Percentiles rank a stretch among this genome's conserved stretches.
phyloP scores from a whole-genome alignment of 1,140 invertebrate species.

The Dendroctonus valens region DNA sequence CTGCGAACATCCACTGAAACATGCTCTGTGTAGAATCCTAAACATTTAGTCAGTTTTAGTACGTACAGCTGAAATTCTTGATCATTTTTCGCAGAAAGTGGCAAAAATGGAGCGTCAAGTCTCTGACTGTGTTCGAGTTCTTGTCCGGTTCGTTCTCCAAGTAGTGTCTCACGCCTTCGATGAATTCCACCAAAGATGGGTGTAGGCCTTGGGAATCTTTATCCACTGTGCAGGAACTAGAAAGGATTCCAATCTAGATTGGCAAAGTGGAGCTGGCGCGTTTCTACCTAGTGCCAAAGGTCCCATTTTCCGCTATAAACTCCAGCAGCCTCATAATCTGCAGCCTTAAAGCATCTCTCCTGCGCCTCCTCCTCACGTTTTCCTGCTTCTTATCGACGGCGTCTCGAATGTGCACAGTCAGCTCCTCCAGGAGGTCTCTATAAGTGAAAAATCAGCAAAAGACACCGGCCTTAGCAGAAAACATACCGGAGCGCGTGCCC shows the following conservation, averaged over 20 bases:
- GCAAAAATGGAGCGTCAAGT: conserved; percentile 92
- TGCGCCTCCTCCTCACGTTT: conserved; percentile 83
- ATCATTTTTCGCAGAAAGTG: conserved; percentile 92
- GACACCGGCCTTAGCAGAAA: not conserved
- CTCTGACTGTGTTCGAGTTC: conserved; percentile 73
- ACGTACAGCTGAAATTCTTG: conserved; percentile 84
- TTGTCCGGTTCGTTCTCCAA: conserved; percentile 90
- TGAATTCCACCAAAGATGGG: conserved; percentile 88
- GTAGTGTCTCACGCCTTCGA: conserved; percentile 90
- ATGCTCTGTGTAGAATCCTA: conserved; percentile 15
- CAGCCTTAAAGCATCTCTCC: conserved; percentile 88
- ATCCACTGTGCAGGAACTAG: conserved; percentile 79
- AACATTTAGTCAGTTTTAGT: not conserved
- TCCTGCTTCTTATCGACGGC: conserved; percentile 98
- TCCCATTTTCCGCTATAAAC: conserved; percentile 88
- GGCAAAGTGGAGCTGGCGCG: not conserved
- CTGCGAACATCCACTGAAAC: conserved; percentile 81
- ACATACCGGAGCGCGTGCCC: conserved; percentile 84
- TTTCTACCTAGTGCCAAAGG: conserved; percentile 66
- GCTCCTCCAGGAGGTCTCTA: conserved; percentile 95
- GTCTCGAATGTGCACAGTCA: conserved; percentile 87
- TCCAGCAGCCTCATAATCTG: conserved; percentile 89
- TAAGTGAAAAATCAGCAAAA: conserved; percentile 28
- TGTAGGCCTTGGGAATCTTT: conserved; percentile 78
- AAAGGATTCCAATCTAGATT: conserved; percentile 1